Base-by-base conservation (phyloP, 2,888 invertebrate genomes). In the Metalampra italica region DNA sequence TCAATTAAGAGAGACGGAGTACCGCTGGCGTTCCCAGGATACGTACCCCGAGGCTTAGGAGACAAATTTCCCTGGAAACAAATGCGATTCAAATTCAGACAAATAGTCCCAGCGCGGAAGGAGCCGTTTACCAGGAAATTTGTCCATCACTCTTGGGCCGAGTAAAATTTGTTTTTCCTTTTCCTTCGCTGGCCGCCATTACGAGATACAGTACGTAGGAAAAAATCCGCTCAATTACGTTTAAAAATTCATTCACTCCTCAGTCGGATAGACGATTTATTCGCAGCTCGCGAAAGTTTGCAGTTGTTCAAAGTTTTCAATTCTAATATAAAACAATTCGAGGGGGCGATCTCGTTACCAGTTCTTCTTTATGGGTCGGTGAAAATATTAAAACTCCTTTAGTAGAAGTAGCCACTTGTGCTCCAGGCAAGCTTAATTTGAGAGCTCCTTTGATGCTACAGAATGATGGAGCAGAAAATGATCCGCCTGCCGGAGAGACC, bases 21-120 rank as follows among this genome's bases (percentile, higher is more conserved):
- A 74, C 76, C 76, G 62, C 75, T 68, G 68, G 67, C 69, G 65
- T 64, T 72, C 69, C 62, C 68, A 68, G 74, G 72, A 71, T 75
- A 79, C 71, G 78, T 82, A n/a, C 75, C 82, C 49, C 53, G 75
- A 71, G 83, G 82, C 78, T 83, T 85, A 79, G 73, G 83, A 86
- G 87, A 86, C 86, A 85, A 88, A 86, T 87, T 84, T 82, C 75
- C 73, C 75, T 79, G 72, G 75, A 82, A 87, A 88, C 82, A 86
- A 87, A 87, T 86, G 86, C 82, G 84, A 87, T 87, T 87, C 84
- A 87, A 87, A 88, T 86, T 86, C 86, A 88, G 84, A 88, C 83
- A 85, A 88, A 87, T 87, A 84, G 87, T 86, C 87, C 88, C 88
- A 50, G 66, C 66, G 87, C 86, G 88, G 84, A 77, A 75, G 78